A percentile compares a stretch with the other conserved stretches of the same genome.
Conservation (phyloP, 92 coral and sea anemone species). For the Scolanthus callimorphus region DNA sequence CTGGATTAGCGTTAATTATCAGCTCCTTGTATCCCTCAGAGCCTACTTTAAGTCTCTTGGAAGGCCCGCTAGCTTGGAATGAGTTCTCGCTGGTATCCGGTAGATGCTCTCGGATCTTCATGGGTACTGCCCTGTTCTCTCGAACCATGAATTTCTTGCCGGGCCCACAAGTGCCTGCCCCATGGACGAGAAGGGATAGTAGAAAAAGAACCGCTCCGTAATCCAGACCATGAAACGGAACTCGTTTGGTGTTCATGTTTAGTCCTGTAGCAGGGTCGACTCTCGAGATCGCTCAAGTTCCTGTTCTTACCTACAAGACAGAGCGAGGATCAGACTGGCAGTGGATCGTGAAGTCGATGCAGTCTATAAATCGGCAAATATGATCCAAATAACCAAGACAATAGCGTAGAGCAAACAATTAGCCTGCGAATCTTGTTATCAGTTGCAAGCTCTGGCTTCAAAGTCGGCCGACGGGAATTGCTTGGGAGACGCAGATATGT, state of each 20-base stretch:
- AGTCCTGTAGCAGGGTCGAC: too few relatives aligned
- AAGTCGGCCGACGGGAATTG: constrained; percentile 33
- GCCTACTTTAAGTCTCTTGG: constrained; percentile 41
- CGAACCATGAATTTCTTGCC: constrained; percentile 4
- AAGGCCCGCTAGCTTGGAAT: constrained; percentile 63
- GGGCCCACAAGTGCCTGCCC: constrained; percentile 48
- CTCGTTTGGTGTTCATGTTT: too few relatives aligned
- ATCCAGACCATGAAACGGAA: too few relatives aligned
- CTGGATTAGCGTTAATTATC: constrained; percentile 40
- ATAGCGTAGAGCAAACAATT: constrained; percentile 14
- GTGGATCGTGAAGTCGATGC: too few relatives aligned
- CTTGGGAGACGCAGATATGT: too few relatives aligned
- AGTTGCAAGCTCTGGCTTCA: constrained; percentile 27
- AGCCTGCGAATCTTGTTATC: constrained; percentile 12
- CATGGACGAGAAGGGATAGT: constrained; percentile 15
- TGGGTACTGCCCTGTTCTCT: constrained; percentile 24
- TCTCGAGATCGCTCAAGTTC: too few relatives aligned
- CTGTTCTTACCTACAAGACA: too few relatives aligned
- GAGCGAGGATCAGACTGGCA: too few relatives aligned
- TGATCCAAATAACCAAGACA: constrained; percentile 21
- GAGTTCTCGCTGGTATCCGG: constrained; percentile 67
- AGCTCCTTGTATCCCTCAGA: constrained; percentile 54
- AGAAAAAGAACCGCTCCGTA: constrained; percentile 1
- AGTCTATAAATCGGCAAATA: background rate
- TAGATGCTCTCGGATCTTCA: constrained; percentile 45